Evolutionary conservation across 2,113 vertebrate species (phyloP).

Genomic region (Ivindomyrus marchei): DNA sequence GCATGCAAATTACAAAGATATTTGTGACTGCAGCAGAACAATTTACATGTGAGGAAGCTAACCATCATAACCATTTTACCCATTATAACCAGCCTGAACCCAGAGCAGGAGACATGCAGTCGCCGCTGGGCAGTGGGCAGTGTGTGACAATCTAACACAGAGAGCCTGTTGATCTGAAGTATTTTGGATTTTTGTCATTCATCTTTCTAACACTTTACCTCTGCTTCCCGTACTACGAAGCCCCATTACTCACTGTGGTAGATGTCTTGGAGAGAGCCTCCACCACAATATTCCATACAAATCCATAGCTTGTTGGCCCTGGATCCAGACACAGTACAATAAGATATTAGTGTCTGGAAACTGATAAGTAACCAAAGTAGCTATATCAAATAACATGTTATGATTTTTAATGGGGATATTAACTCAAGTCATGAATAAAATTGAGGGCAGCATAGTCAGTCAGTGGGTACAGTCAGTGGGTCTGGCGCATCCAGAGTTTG

Average conservation of each 20-base stretch:
- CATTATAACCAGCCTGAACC: neutral
- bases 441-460: neutral
- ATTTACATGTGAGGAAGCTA: neutral
- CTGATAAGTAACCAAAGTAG: neutral
- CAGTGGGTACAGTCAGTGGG: neutral
- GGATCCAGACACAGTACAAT: slow-evolving; percentile 18
- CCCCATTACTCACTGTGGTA: slow-evolving; percentile 68
- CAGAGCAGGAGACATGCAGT: neutral
- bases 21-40: neutral
- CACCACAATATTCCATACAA: slow-evolving; percentile 89
- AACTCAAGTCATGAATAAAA: neutral
- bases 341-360: neutral
- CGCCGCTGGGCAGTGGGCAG: neutral
- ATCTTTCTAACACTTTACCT: neutral
- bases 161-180: neutral
- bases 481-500: neutral
- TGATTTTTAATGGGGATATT: neutral
- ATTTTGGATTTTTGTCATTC: neutral
- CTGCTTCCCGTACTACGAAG: neutral
- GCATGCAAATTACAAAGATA: neutral
- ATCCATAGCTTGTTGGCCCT: slow-evolving; percentile 84
- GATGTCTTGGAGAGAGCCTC: slow-evolving; percentile 82
- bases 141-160: neutral
- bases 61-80: too few species aligned
- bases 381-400: neutral